Evolutionary conservation across 2,797 vertebrate genomes (phyloP).

Genomic region (Betta splendens): DNA sequence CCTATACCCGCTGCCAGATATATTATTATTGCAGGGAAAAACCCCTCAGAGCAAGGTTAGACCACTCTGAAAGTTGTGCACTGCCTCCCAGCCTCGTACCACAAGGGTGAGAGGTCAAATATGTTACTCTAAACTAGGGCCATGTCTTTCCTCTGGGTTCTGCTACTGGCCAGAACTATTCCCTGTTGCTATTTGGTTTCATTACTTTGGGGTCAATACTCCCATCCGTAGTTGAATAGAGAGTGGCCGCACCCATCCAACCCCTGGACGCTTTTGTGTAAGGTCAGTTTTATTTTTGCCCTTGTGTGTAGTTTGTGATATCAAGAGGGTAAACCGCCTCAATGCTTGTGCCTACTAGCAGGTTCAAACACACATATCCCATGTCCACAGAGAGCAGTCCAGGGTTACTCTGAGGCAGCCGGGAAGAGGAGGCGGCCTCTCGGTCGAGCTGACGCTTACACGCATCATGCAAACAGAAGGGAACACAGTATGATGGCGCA

Average conservation of each 20-base stretch:
- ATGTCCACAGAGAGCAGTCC: slow-evolving; percentile 29
- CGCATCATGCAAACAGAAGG: slow-evolving; percentile 33
- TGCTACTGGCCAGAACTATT: slow-evolving; percentile 53
- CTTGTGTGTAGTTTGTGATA: slow-evolving; percentile 39
- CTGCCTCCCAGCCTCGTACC: slow-evolving; percentile 62
- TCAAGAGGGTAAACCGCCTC: slow-evolving; percentile 45
- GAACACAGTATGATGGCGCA: slow-evolving; percentile 39
- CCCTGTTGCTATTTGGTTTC: slow-evolving; percentile 50
- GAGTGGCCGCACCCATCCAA: slow-evolving; percentile 25
- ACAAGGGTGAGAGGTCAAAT: slow-evolving; percentile 75
- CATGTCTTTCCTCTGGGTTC: slow-evolving; percentile 70
- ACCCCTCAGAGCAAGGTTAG: slow-evolving; percentile 79
- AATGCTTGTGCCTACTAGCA: slow-evolving; percentile 40
- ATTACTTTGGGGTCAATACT: slow-evolving; percentile 73
- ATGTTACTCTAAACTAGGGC: slow-evolving; percentile 58
- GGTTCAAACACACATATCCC: slow-evolving; percentile 33
- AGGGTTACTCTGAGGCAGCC: slow-evolving; percentile 48
- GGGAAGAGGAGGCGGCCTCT: slow-evolving; percentile 22
- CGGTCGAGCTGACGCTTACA: slow-evolving; percentile 38
- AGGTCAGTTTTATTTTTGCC: slow-evolving; percentile 56
- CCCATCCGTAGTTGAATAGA: slow-evolving; percentile 58
- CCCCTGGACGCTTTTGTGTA: slow-evolving; percentile 32
- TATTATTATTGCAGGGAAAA: slow-evolving; percentile 62
- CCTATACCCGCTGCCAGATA: slow-evolving; percentile 66
- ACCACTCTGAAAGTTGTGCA: slow-evolving; percentile 59